These are phyloP conservation scores for Phlogophora meticulosa DNA, from an alignment of 2,888 invertebrate genomes.

Conservation along the genomic window DNA sequence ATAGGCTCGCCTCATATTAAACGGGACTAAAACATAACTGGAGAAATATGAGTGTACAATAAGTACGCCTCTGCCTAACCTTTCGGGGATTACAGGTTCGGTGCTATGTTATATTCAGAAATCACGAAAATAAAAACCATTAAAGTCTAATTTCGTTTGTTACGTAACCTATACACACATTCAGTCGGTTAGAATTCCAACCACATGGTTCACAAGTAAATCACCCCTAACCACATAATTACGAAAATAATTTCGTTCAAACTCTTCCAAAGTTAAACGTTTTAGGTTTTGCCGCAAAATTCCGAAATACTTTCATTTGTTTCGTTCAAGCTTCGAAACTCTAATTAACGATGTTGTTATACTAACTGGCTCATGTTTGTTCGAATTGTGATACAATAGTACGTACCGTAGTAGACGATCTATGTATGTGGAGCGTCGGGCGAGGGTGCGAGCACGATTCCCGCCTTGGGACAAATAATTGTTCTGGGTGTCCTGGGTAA, in stretches of 20 bases:
- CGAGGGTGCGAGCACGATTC: too few species aligned
- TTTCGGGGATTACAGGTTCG: too few species aligned
- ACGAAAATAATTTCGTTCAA: constrained; percentile 29
- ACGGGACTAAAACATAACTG: too few species aligned
- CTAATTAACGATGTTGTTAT: constrained; percentile 30
- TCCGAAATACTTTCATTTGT: constrained; percentile 17
- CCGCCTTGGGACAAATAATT: too few species aligned
- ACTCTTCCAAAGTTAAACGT: constrained; percentile 26
- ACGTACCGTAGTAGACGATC: too few species aligned
- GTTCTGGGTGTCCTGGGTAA: too few species aligned
- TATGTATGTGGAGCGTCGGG: too few species aligned
- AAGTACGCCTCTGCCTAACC: too few species aligned
- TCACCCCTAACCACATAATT: constrained; percentile 18
- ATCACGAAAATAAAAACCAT: background rate
- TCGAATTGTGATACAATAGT: background rate
- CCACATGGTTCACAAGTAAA: constrained; percentile 2
- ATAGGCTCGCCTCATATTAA: too few species aligned
- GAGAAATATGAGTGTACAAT: too few species aligned
- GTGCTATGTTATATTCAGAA: too few species aligned
- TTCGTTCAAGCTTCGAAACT: constrained; percentile 26
- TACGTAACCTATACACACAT: background rate
- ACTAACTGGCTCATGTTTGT: constrained; percentile 8
- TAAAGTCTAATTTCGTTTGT: background rate
- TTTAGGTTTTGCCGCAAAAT: constrained; percentile 26
- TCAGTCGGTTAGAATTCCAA: background rate